phyloP scores from a whole-genome alignment of 2,113 vertebrate genomes.

The Nannobrachium achirus region DNA sequence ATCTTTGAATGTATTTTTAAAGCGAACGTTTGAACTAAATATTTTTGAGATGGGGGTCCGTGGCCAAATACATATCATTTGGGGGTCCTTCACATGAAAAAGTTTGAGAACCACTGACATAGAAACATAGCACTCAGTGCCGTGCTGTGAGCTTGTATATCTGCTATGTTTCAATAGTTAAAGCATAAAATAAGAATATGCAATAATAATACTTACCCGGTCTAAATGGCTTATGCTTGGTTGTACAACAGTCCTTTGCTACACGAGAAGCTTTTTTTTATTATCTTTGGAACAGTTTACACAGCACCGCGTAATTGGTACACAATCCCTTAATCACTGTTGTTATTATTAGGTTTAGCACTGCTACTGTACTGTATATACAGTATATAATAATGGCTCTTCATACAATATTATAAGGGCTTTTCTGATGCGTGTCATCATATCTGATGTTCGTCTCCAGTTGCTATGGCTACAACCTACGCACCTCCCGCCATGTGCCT shows the following conservation, averaged over 20 bases:
- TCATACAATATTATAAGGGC: slow-evolving; percentile 1
- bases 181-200: too few species aligned
- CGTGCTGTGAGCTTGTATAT: too few species aligned
- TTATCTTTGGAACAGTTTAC: not conserved
- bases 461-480: slow-evolving; percentile 58
- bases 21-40: too few species aligned
- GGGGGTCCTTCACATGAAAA: too few species aligned
- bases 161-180: too few species aligned
- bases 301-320: slow-evolving; percentile 15
- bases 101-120: too few species aligned
- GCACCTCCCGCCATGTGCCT: slow-evolving; percentile 27
- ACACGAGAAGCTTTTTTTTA: not conserved
- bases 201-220: too few species aligned
- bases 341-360: slow-evolving; percentile 27
- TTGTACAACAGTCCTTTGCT: not conserved
- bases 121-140: too few species aligned
- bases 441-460: slow-evolving; percentile 35
- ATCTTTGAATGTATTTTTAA: too few species aligned
- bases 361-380: not conserved
- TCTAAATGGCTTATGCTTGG: too few species aligned
- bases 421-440: slow-evolving; percentile 33
- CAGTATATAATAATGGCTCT: not conserved
- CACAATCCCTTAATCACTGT: slow-evolving; percentile 37
- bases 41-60: too few species aligned
- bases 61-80: too few species aligned